A percentile compares a stretch with the other conserved stretches of the same genome.
Conservation (phyloP, 2,888 invertebrate genomes). For the Therioaphis trifolii region DNA sequence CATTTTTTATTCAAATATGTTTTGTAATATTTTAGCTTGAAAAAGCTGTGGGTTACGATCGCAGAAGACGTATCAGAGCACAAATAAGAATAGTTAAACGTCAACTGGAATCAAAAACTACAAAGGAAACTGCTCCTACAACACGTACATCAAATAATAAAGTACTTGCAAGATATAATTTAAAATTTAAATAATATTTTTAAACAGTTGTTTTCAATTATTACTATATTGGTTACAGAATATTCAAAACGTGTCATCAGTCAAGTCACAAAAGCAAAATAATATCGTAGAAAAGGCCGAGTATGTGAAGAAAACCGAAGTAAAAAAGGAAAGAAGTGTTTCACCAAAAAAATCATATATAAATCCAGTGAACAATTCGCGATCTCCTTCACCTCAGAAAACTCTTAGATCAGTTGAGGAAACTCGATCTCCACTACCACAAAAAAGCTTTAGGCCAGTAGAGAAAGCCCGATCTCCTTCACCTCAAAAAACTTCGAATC, state of each 20-base stretch:
- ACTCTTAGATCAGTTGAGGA: constrained; percentile 14
- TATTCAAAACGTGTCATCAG: background rate
- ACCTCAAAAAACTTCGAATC: constrained; percentile 52
- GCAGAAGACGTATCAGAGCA: constrained; percentile 80
- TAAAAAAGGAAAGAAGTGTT: constrained; percentile 28
- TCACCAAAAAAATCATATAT: constrained; percentile 31
- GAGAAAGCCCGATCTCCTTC: constrained; percentile 46
- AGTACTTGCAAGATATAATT: too few relatives aligned
- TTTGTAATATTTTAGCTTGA: constrained; percentile 74
- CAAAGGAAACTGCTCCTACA: background rate
- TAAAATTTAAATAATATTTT: too few relatives aligned
- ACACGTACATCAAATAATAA: background rate
- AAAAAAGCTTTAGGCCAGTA: constrained; percentile 30
- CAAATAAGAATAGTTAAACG: constrained; percentile 81
- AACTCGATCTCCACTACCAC: constrained; percentile 52
- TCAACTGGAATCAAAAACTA: constrained; percentile 68
- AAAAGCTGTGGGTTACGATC: constrained; percentile 81
- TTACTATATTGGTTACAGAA: constrained; percentile 14
- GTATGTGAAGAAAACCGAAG: constrained; percentile 8
- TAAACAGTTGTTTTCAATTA: background rate
- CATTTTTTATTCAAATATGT: constrained; percentile 63
- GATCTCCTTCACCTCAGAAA: constrained; percentile 63
- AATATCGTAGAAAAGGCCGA: constrained; percentile 5
- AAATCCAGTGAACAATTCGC: background rate
- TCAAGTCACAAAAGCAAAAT: constrained; percentile 36